Evolutionary conservation across 2,888 invertebrate species (phyloP), one percentile per base, ranked within the genome.

Genomic region (Monoplex corrugatus): DNA sequence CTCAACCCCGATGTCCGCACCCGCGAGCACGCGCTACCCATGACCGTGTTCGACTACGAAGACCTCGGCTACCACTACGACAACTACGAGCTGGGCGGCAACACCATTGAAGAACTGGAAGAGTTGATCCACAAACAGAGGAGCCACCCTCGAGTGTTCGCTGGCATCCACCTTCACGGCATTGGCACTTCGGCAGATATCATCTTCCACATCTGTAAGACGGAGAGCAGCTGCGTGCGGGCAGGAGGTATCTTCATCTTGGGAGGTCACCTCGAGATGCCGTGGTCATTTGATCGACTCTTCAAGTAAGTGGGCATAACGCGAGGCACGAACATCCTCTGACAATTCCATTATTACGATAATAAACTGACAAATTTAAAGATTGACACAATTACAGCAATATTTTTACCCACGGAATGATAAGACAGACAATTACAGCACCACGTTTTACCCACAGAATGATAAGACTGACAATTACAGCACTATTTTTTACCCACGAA

Each of bases 261-360:
- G 45, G 91, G 91, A 16, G 86, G 92, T 43, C 43, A 85, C 13
- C 80, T 85, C 13, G 92, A 92, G 89, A 92, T 92, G 92, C 91
- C 92, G 19, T 92, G 92, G 92, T 40, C 91, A 13, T 92, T 91
- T 68, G 91, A 91, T 87, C 90, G 92, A 16, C 80, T 89, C 68
- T 92, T 32, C 89, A 92, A 89, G 72, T 80, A 16, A 80, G 80
- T 80, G 28, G 32, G 40, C n/a, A 28, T 68, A 6, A n/a, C n/a
- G n/a, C n/a, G n/a, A n/a, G n/a, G n/a, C n/a, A n/a, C n/a, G n/a
- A n/a, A n/a, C n/a, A n/a, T n/a, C n/a, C n/a, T n/a, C n/a, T n/a
- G n/a, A n/a, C n/a, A n/a, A n/a, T n/a, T n/a, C n/a, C n/a, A n/a
- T n/a, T n/a, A n/a, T n/a, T n/a, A n/a, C n/a, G n/a, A n/a, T n/a